Base-by-base conservation (phyloP, 2,113 vertebrate genomes). In the Boulengeromyrus knoepffleri region DNA sequence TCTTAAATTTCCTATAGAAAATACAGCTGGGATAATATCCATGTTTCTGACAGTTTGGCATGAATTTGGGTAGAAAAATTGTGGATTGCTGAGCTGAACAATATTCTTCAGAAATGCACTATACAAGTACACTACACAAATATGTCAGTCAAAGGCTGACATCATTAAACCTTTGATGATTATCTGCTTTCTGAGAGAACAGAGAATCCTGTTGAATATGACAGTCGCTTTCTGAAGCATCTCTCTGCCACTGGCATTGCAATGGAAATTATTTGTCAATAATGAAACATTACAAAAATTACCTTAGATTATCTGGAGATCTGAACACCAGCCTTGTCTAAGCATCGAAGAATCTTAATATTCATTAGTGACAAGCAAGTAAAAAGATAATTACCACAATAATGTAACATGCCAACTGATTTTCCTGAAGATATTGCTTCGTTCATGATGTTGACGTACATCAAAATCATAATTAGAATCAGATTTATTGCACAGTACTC, bases 201-300 rank as follows among this genome's bases (percentile, higher is more conserved):
- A 56, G 85, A 87, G 50, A 56, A 36, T 56, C n/a, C 6, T 56
- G 15, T 15, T 56, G 27, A 87, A 87, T 36, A 39, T 53, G 47
- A 86, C 84, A 86, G n/a, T 2, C 47, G 24, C 84, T 50, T 86
- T 80, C 74, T 15, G 17, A 80, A 42, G 74, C 84, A 50, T 50
- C 84, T 46, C 62, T 31, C 9, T 70, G 62, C 62, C n/a, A 70
- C 45, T 46, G 84, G 50, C 50, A 87, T 17, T 36, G 47, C 31
- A 36, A 31, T 19, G 15, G n/a, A 87, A 87, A 15, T 39, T 19
- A 87, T 87, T 87, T 56, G 27, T 56, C 47, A 53, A 13, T 87
- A 87, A 87, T 27, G 50, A 87, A 87, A 87, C 31, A 53, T 56
- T 87, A 87, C 27, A 53, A 87, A 85, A 52, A 87, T 39, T 87